These are phyloP conservation scores for Drosophila navojoa DNA, from an alignment of 1,140 invertebrate species.

Conservation along the genomic window DNA sequence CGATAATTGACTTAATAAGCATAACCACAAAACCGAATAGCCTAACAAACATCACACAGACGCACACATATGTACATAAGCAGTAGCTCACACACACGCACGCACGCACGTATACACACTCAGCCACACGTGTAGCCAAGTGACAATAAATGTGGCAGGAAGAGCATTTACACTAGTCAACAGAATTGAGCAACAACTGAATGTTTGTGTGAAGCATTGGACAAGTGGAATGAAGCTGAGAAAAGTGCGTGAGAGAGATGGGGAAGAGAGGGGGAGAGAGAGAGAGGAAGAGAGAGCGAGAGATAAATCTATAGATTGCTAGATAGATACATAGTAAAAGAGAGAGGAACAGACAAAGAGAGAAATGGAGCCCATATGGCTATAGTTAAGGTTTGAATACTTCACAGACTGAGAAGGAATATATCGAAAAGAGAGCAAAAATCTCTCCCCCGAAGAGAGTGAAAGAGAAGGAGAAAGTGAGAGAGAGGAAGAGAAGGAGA, in stretches of 20 bases:
- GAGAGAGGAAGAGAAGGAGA: no score
- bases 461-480: no score
- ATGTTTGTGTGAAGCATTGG: neutral
- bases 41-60: slow-evolving; percentile 33
- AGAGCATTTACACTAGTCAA: slow-evolving; percentile 34
- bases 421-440: neutral
- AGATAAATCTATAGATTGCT: no score
- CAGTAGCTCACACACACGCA: slow-evolving; percentile 11
- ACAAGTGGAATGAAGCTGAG: neutral
- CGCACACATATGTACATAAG: slow-evolving; percentile 7
- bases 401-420: no score
- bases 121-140: slow-evolving; percentile 15
- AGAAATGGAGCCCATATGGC: no score
- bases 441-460: no score
- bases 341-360: no score
- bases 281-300: neutral
- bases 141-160: slow-evolving; percentile 20
- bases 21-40: slow-evolving; percentile 78
- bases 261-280: neutral
- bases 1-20: slow-evolving; percentile 80
- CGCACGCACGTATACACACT: slow-evolving; percentile 12
- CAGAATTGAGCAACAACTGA: slow-evolving; percentile 8
- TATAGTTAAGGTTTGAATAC: no score
- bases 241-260: no score
- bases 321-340: no score